Conservation (phyloP, 2,888 invertebrate genomes). For the Eupithecia dodoneata region DNA sequence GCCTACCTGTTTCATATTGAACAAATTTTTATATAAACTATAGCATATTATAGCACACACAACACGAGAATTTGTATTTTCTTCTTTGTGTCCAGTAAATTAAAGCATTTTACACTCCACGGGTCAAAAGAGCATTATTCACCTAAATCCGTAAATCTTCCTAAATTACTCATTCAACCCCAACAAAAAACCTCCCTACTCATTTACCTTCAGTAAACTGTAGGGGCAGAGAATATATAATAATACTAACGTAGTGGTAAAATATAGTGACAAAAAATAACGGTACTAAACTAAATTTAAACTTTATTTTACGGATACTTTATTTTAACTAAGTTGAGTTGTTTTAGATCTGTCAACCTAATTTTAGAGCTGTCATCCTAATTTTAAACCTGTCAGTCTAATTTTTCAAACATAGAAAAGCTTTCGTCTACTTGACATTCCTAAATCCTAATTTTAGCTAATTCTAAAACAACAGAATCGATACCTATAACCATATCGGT, state of each 20-base stretch:
- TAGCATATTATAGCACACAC: background rate
- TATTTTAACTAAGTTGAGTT: too few relatives aligned
- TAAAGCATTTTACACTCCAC: background rate
- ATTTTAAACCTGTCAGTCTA: too few relatives aligned
- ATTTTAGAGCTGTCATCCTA: too few relatives aligned
- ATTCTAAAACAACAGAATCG: too few relatives aligned
- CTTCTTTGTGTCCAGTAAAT: conserved; percentile 14
- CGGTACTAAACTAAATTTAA: background rate
- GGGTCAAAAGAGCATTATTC: background rate
- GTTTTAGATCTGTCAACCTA: too few relatives aligned
- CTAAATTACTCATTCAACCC: background rate
- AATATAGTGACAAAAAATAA: background rate
- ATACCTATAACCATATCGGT: too few relatives aligned
- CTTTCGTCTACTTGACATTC: too few relatives aligned
- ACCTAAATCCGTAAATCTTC: background rate
- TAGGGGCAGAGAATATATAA: too few relatives aligned
- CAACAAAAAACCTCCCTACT: background rate
- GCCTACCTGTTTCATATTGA: background rate
- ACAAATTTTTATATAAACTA: too few relatives aligned
- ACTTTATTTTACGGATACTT: background rate
- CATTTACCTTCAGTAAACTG: background rate
- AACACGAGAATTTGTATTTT: conserved; percentile 22
- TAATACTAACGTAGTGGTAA: too few relatives aligned
- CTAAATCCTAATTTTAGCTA: too few relatives aligned
- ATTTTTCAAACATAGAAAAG: too few relatives aligned